Evolutionary conservation across 2,113 vertebrate genomes (phyloP).

Genomic region (Budorcas taxicolor): DNA sequence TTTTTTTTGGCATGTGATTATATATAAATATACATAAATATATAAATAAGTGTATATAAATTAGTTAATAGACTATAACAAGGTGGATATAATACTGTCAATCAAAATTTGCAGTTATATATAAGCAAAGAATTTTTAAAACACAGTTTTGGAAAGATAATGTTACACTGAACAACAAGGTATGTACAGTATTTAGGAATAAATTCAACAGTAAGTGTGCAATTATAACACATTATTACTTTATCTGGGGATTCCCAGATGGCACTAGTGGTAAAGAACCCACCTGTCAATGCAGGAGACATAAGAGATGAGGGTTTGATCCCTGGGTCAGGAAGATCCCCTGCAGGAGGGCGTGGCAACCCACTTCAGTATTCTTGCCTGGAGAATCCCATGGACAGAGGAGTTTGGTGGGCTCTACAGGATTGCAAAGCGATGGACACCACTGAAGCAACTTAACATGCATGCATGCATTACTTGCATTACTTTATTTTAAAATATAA

Average conservation of each 20-base stretch:
- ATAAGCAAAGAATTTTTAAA: background rate
- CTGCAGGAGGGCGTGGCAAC: background rate
- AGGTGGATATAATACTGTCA: background rate
- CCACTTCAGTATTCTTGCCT: background rate
- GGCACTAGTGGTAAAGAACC: background rate
- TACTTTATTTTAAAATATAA: background rate
- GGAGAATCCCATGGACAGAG: background rate
- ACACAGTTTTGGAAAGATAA: background rate
- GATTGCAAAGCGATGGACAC: background rate
- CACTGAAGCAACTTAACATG: background rate
- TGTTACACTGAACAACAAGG: background rate
- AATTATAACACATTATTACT: background rate
- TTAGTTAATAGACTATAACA: background rate
- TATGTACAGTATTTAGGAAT: background rate
- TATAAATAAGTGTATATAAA: background rate
- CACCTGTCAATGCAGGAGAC: background rate
- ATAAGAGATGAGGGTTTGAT: background rate
- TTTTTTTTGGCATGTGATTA: background rate
- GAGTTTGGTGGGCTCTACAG: background rate
- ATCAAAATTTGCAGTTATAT: background rate
- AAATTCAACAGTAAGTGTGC: background rate
- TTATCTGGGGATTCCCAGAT: background rate
- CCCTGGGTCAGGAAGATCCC: background rate
- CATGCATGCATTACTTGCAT: background rate
- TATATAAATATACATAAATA: background rate